Evolutionary conservation across 2,888 invertebrate species (phyloP).

Genomic region (Xiphydria camelus): DNA sequence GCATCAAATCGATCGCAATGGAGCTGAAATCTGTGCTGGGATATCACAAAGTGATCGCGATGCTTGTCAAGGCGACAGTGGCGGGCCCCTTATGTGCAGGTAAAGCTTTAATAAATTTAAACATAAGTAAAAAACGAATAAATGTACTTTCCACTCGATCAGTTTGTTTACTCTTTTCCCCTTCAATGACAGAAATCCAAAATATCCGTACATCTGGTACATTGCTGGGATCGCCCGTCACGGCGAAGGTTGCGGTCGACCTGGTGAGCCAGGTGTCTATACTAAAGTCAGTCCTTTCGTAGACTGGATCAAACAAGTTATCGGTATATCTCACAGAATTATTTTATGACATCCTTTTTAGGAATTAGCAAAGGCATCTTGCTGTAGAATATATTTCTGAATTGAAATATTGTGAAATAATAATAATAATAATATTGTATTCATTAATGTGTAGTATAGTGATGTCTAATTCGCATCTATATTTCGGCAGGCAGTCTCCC

Average conservation of each 20-base stretch:
- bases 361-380: no score
- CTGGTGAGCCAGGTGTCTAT: constrained; percentile 81
- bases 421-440: no score
- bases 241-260: constrained; percentile 82
- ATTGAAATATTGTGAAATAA: no score
- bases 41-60: constrained; percentile 75
- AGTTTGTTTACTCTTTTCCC: background rate
- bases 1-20: constrained; percentile 66
- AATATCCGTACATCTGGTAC: constrained; percentile 72
- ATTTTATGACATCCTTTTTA: no score
- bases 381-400: no score
- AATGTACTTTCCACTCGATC: no score
- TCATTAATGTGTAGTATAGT: no score
- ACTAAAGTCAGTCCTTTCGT: constrained; percentile 75
- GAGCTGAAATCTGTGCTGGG: constrained; percentile 78
- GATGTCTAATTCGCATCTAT: no score
- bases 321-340: no score
- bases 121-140: no score
- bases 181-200: constrained; percentile 68
- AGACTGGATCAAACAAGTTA: constrained; percentile 72
- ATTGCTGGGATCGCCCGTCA: constrained; percentile 84
- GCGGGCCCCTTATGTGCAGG: constrained; percentile 81
- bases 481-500: no score
- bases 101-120: constrained; percentile 28
- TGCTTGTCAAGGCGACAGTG: constrained; percentile 85